Evolutionary conservation across 2,888 invertebrate genomes (phyloP).

Genomic region (Allacma fusca): DNA sequence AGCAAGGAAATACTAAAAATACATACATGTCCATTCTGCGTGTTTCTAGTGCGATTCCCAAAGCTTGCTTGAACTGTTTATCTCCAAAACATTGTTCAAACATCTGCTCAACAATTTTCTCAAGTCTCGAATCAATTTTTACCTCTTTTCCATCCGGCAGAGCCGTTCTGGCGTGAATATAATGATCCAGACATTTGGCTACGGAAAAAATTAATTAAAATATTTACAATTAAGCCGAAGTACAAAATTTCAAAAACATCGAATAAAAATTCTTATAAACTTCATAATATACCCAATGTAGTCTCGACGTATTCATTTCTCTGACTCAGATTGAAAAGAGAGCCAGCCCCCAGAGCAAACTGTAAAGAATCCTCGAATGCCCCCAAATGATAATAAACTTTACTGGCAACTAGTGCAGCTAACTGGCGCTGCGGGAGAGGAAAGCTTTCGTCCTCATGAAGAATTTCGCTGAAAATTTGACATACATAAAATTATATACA

Average conservation of each 20-base stretch:
- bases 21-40: conserved; percentile 90
- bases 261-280: neutral
- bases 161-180: conserved; percentile 81
- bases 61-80: conserved; percentile 92
- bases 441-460: conserved; percentile 91
- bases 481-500: neutral
- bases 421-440: conserved; percentile 79
- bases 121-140: conserved; percentile 79
- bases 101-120: conserved; percentile 96
- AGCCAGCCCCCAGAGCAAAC: conserved; percentile 95
- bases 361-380: conserved; percentile 96
- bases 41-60: conserved; percentile 96
- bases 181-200: conserved; percentile 97
- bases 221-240: neutral
- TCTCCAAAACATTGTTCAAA: conserved; percentile 95
- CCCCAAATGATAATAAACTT: conserved; percentile 97
- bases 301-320: conserved; percentile 96
- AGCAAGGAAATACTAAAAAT: neutral
- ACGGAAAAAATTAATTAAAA: conserved; percentile 61
- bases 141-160: conserved; percentile 73
- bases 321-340: conserved; percentile 92
- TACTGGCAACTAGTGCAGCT: conserved; percentile 96
- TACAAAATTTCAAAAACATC: neutral
- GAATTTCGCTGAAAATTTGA: conserved; percentile 74
- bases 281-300: conserved; percentile 73